Percentiles rank a stretch among this genome's conserved stretches.
Conservation (phyloP, 2,113 vertebrate genomes). For the Alligator sinensis region DNA sequence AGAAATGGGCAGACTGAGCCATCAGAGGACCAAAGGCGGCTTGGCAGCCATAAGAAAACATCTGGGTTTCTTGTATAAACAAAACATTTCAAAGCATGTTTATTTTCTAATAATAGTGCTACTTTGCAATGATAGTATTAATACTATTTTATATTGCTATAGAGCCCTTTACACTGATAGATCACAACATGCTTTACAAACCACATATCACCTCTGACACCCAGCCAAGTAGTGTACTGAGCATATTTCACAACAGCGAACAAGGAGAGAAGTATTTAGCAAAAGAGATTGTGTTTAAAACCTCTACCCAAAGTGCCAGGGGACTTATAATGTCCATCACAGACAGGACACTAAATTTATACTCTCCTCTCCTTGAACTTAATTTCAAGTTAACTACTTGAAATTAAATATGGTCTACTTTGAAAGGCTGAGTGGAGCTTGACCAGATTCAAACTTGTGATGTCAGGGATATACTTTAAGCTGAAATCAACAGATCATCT, state of each 20-base stretch:
- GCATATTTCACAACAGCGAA: not conserved
- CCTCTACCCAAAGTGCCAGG: rapidly evolving
- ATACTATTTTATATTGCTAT: slow-evolving; percentile 49
- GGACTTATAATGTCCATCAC: not conserved
- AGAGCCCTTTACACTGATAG: slow-evolving; percentile 9
- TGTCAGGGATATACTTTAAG: slow-evolving; percentile 8
- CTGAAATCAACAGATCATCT: not conserved
- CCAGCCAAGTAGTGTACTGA: not conserved
- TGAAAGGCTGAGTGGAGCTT: not conserved
- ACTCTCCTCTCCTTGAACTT: too few relatives aligned
- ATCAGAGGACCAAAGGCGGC: slow-evolving; percentile 30
- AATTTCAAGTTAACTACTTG: not conserved
- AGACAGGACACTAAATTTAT: not conserved
- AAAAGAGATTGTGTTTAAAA: rapidly evolving
- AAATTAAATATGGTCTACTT: slow-evolving; percentile 30
- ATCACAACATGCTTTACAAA: slow-evolving; percentile 41
- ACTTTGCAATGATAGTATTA: not conserved
- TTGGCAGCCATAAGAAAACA: slow-evolving; percentile 28
- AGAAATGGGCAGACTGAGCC: not conserved
- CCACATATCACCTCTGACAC: not conserved
- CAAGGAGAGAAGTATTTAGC: not conserved
- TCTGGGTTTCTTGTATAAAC: slow-evolving; percentile 66
- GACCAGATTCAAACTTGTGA: not conserved
- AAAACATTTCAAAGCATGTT: slow-evolving; percentile 53
- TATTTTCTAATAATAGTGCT: slow-evolving; percentile 57